Evolutionary conservation across 2,888 invertebrate genomes (phyloP).

Genomic region (Blastobasis adustella): DNA sequence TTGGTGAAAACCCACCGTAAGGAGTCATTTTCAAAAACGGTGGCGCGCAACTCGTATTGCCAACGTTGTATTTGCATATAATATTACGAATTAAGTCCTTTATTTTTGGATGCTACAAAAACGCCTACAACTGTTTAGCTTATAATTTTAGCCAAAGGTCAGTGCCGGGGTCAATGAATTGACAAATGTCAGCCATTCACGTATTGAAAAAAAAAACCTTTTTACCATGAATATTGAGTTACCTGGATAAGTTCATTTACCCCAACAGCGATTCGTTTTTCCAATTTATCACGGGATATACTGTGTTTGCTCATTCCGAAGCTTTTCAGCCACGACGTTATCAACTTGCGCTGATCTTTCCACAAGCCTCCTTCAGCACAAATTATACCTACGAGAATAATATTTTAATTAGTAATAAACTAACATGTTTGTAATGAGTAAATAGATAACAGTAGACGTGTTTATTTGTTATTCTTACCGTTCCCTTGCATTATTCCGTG

Average conservation of each 20-base stretch:
- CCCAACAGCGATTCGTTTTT: slow-evolving; percentile 77
- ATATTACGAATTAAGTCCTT: too few relatives aligned
- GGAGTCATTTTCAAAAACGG: too few relatives aligned
- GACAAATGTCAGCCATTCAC: too few relatives aligned
- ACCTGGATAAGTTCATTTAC: slow-evolving; percentile 77
- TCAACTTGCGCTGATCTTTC: slow-evolving; percentile 87
- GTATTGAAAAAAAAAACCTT: too few relatives aligned
- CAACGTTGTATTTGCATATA: too few relatives aligned
- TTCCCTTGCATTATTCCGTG: slow-evolving; percentile 92
- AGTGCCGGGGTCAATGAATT: too few relatives aligned
- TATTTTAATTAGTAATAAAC: neutral
- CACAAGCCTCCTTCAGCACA: slow-evolving; percentile 87
- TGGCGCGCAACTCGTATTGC: too few relatives aligned
- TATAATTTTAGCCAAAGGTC: too few relatives aligned
- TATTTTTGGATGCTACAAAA: too few relatives aligned
- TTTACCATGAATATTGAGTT: slow-evolving; percentile 19
- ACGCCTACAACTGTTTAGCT: too few relatives aligned
- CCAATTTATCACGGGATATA: slow-evolving; percentile 75
- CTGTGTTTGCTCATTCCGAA: slow-evolving; percentile 82
- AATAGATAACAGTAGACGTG: neutral
- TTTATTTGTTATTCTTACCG: slow-evolving; percentile 72
- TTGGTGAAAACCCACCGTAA: too few relatives aligned
- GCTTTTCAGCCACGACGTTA: slow-evolving; percentile 81
- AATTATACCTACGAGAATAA: slow-evolving; percentile 78
- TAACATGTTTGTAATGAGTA: neutral